These are phyloP conservation scores for Sinella curviseta DNA, from an alignment of 1,140 invertebrate species.

Conservation along the genomic window DNA sequence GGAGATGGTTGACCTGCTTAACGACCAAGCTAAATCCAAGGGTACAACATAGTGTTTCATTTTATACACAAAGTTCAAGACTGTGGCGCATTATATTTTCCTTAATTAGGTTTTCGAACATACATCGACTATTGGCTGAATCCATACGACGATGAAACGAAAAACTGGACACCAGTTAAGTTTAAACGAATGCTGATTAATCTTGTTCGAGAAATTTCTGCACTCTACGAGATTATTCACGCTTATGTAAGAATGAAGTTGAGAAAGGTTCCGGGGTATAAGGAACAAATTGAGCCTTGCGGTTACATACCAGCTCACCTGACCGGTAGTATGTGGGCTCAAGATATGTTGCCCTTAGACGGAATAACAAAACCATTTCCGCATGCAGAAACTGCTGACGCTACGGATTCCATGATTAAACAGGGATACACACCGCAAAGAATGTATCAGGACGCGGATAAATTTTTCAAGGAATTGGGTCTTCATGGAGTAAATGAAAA, in stretches of 20 bases:
- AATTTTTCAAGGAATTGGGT: constrained; percentile 84
- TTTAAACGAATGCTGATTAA: no score
- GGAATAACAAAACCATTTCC: constrained; percentile 57
- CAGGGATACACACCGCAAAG: constrained; percentile 69
- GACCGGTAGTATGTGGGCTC: constrained; percentile 19
- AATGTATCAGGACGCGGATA: constrained; percentile 79
- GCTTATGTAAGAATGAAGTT: constrained; percentile 76
- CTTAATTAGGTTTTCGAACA: no score
- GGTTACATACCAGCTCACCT: constrained; percentile 11
- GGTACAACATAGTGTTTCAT: no score
- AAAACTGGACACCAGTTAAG: no score
- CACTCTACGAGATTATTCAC: constrained; percentile 80
- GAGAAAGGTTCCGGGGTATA: background rate
- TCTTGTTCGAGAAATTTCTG: constrained; percentile 68
- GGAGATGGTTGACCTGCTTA: no score
- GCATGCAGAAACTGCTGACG: constrained; percentile 55
- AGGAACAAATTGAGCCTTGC: background rate
- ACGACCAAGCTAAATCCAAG: no score
- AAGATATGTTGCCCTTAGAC: no score
- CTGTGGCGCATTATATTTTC: no score
- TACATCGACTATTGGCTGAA: no score
- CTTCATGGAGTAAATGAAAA: constrained; percentile 74
- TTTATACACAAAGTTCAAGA: no score
- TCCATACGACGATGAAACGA: no score
- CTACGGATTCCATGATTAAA: constrained; percentile 55